These are phyloP conservation scores for Mantis religiosa DNA, from an alignment of 2,888 invertebrate species.

Conservation along the genomic window DNA sequence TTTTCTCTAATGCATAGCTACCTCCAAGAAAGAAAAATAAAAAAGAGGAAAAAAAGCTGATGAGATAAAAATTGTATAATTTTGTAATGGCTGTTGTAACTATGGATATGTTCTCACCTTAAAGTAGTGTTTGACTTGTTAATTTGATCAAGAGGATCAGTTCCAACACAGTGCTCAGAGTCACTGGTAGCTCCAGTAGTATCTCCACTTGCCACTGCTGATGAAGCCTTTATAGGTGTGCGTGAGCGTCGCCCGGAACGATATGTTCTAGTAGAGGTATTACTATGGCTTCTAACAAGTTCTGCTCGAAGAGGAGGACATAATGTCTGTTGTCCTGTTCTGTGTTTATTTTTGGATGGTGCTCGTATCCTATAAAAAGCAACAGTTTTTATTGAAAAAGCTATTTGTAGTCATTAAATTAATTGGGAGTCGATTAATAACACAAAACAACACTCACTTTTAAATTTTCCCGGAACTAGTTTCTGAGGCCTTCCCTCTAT, in stretches of 20 bases:
- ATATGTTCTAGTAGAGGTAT: constrained; percentile 20
- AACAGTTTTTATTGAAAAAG: background rate
- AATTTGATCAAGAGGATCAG: constrained; percentile 43
- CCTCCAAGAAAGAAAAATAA: too few species aligned
- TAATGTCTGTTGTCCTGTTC: background rate
- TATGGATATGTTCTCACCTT: background rate
- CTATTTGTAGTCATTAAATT: too few species aligned
- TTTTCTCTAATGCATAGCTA: too few species aligned
- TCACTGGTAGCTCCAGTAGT: constrained; percentile 45
- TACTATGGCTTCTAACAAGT: constrained; percentile 23
- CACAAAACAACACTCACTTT: too few species aligned
- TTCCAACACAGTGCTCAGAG: constrained; percentile 47
- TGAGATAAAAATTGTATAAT: too few species aligned
- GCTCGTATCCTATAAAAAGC: constrained; percentile 5
- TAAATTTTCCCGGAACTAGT: too few species aligned
- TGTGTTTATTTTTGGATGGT: constrained; percentile 2
- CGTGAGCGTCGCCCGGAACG: constrained; percentile 12
- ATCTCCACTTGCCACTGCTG: constrained; percentile 5
- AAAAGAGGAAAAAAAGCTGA: too few species aligned
- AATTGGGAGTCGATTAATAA: too few species aligned
- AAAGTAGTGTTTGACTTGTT: constrained; percentile 13
- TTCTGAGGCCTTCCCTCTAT: too few species aligned
- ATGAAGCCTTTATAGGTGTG: constrained; percentile 11
- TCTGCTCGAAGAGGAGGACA: constrained; percentile 12
- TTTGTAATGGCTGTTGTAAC: too few species aligned